phyloP scores from a whole-genome alignment of 2,113 vertebrate genomes.

The Salvator merianae region DNA sequence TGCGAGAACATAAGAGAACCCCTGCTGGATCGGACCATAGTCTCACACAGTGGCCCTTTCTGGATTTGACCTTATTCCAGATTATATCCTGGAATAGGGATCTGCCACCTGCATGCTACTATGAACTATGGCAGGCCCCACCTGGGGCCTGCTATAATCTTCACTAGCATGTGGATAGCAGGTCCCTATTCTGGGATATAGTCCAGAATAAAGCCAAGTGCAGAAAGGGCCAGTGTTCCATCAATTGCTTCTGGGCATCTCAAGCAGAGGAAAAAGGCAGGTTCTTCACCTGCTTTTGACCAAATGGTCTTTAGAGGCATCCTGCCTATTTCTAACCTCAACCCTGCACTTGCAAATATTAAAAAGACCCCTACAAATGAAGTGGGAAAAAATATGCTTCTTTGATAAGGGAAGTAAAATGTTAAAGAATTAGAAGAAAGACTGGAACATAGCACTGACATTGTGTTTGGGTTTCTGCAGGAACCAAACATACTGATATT shows the following conservation, averaged over 20 bases:
- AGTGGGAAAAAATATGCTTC: neutral
- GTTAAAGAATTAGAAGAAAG: neutral
- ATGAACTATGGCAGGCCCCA: too few relatives aligned
- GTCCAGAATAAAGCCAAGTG: too few relatives aligned
- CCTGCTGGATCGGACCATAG: neutral
- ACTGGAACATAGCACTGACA: neutral
- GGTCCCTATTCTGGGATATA: too few relatives aligned
- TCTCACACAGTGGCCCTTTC: neutral
- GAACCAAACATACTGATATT: neutral
- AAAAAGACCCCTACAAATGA: neutral
- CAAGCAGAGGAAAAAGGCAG: neutral
- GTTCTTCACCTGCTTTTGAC: neutral
- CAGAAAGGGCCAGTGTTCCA: too few relatives aligned
- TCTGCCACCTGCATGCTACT: too few relatives aligned
- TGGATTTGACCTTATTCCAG: too few relatives aligned
- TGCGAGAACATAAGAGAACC: too few relatives aligned
- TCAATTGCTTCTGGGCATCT: too few relatives aligned
- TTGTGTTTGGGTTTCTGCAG: neutral
- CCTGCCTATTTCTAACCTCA: neutral
- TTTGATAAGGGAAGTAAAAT: neutral
- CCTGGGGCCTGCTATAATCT: too few relatives aligned
- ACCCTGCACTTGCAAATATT: neutral
- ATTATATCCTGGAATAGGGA: too few relatives aligned
- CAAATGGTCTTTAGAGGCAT: neutral
- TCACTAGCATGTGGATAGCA: too few relatives aligned